Base-by-base conservation (phyloP, 2,888 invertebrate genomes). In the Adineta ricciae region DNA sequence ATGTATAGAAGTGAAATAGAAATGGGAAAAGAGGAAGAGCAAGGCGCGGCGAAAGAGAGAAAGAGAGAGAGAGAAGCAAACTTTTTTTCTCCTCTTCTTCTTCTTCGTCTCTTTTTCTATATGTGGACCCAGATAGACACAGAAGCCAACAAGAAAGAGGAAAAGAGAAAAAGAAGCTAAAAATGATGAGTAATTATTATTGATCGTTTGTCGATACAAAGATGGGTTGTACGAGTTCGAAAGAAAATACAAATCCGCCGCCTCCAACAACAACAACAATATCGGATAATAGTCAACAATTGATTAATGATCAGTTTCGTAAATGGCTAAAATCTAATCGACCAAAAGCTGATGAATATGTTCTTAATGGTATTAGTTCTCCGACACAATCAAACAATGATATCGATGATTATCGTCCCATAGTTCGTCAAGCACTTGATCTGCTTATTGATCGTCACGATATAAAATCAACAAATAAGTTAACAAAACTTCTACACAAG, bases 261-360 rank as follows among this genome's bases (percentile, higher is more conserved):
- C 19, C 64, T 32, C 32, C 64, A 64, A 64, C 56, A 27, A 56
- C 56, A 27, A 56, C 64, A 64, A 32, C 64, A 64, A 14, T 32
- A 64, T 32, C 64, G 1, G 32, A 64, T 64, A 41, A 41, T 41
- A n/a, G 36, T 38, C 41, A 78, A 78, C 24, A 78, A 78, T 41
- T 78, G 32, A 78, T 78, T 19, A 41, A 78, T 78, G 78, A 78
- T 41, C 24, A 41, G 2, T 78, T 78, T 41, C 78, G 78, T n/a
- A 41, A 24, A 41, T 78, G 78, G 78, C 41, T 78, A 41, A 78
- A 78, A 78, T 78, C 78, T 19, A 78, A 78, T 78, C 78, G 78
- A n/a, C 78, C 78, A 41, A 38, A 41, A 78, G 78, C 41, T 41
- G 78, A 78, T 78, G 78, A 78, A 41, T 78, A 78, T 78, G 78